Conservation (phyloP, 2,113 vertebrate species). For the Corythornis madagascariensis region DNA sequence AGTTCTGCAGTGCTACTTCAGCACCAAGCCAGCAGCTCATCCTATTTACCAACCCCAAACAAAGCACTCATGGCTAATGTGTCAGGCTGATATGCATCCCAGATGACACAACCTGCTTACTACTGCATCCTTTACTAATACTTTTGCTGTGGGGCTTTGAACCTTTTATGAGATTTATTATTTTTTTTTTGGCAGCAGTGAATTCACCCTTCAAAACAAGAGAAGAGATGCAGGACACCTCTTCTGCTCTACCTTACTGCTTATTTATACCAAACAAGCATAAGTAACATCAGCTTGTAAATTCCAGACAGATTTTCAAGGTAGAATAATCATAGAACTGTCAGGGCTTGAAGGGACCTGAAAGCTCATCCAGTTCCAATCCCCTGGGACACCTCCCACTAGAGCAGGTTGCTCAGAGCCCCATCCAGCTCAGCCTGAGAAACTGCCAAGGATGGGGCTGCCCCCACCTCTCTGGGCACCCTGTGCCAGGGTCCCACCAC, state of each 20-base stretch:
- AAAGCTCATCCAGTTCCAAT: no score
- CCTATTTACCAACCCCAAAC: background rate
- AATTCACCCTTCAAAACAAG: background rate
- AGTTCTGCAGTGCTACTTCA: background rate
- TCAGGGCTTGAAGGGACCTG: no score
- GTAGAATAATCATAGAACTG: background rate
- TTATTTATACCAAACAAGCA: background rate
- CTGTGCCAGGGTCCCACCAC: no score
- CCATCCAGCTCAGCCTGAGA: no score
- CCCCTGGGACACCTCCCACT: no score
- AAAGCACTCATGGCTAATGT: background rate
- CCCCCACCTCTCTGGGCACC: no score
- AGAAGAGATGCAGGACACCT: background rate
- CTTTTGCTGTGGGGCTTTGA: background rate
- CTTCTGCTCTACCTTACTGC: background rate
- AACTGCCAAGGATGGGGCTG: no score
- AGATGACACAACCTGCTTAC: background rate
- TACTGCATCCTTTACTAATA: background rate
- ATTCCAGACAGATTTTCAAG: background rate
- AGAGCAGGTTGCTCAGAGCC: no score
- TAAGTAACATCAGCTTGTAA: background rate
- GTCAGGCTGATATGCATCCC: background rate
- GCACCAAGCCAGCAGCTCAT: background rate
- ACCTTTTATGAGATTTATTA: background rate
- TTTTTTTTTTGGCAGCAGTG: background rate